Evolutionary conservation across 1,140 invertebrate species (phyloP).

Genomic region (Heliconius hermathena): DNA sequence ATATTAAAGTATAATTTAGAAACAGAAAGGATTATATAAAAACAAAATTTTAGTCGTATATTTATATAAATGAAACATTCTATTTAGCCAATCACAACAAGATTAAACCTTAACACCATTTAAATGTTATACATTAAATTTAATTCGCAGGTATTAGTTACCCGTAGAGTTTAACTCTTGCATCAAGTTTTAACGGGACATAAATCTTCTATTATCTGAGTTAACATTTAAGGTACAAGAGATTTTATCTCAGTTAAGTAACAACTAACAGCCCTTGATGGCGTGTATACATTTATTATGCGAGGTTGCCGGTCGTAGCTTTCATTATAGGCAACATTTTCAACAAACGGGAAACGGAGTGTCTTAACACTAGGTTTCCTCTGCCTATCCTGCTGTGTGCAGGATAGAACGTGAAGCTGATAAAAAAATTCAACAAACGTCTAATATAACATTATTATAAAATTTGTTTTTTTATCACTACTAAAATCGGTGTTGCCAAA

Average conservation of each 20-base stretch:
- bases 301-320: constrained; percentile 18
- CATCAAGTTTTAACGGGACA: constrained; percentile 31
- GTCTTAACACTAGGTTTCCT: no score
- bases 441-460: not conserved
- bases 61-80: not conserved
- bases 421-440: no score
- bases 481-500: not conserved
- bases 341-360: not conserved
- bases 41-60: not conserved
- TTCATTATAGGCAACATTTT: constrained; percentile 12
- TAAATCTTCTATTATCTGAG: constrained; percentile 43
- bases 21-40: not conserved
- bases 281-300: constrained; percentile 33
- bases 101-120: constrained; percentile 1
- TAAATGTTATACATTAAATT: constrained; percentile 21
- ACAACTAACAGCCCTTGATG: constrained; percentile 31
- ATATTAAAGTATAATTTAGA: not conserved
- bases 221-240: constrained; percentile 39
- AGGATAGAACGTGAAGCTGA: no score
- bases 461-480: not conserved
- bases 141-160: constrained; percentile 18
- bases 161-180: constrained; percentile 19
- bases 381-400: no score
- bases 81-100: not conserved
- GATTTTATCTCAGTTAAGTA: constrained; percentile 38